phyloP scores from a whole-genome alignment of 2,113 vertebrate genomes.

The Pelusios castaneus region DNA sequence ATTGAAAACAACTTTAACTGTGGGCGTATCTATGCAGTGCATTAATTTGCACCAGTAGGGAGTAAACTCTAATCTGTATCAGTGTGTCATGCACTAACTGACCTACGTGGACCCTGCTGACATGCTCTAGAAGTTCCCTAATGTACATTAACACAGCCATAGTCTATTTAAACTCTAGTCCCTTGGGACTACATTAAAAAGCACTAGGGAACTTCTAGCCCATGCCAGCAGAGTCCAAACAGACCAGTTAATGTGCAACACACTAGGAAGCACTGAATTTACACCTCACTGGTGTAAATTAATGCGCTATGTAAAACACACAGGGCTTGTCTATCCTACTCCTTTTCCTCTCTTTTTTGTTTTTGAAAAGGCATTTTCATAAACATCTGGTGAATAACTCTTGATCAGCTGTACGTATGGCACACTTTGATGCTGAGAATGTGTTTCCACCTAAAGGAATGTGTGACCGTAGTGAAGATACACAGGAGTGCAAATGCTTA shows the following conservation, averaged over 20 bases:
- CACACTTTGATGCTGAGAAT: not conserved
- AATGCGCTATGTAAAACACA: not conserved
- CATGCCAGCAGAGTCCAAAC: not conserved
- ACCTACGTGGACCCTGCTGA: not conserved
- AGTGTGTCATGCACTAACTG: not conserved
- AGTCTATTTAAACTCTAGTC: not conserved
- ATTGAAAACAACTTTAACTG: not conserved
- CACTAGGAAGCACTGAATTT: not conserved
- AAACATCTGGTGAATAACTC: not conserved
- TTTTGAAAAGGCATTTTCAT: not conserved
- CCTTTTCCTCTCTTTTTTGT: not conserved
- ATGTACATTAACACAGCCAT: not conserved
- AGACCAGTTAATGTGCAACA: not conserved
- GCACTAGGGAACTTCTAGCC: not conserved
- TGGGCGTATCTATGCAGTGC: not conserved
- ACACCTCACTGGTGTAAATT: not conserved
- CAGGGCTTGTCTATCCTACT: not conserved
- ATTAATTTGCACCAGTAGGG: not conserved
- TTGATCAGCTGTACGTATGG: not conserved
- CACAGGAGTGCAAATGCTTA: not conserved
- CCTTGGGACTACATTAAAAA: not conserved
- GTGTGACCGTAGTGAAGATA: not conserved
- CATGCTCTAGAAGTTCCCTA: not conserved
- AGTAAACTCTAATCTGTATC: not conserved
- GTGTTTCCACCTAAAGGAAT: not conserved